Evolutionary conservation across 2,113 vertebrate species (phyloP).

Genomic region (Mastomys coucha): DNA sequence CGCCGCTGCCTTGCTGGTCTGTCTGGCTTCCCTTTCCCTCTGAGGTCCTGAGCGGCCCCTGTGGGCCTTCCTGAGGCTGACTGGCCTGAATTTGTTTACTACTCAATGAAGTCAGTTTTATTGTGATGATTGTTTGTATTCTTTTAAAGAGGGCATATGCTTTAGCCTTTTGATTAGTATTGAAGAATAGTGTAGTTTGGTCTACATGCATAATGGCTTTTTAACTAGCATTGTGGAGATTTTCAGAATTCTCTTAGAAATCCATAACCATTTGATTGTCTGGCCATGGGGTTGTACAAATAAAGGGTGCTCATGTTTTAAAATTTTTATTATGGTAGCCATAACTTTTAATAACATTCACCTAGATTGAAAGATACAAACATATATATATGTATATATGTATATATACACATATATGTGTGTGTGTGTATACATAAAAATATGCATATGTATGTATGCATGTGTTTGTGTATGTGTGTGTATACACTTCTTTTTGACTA

Average conservation of each 20-base stretch:
- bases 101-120: neutral
- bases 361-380: neutral
- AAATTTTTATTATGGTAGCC: neutral
- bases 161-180: neutral
- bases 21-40: fast-evolving
- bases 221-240: neutral
- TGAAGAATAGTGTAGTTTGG: neutral
- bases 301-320: neutral
- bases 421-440: no score
- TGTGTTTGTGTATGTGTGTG: no score
- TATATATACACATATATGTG: no score
- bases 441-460: no score
- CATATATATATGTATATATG: no score
- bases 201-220: neutral
- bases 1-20: neutral
- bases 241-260: slow-evolving; percentile 37
- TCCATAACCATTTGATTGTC: neutral
- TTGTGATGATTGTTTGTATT: neutral
- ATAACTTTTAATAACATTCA: slow-evolving; percentile 1
- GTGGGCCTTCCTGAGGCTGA: neutral
- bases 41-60: neutral
- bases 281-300: neutral
- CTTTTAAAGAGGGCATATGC: neutral
- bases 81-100: neutral
- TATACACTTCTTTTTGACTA: neutral